These are phyloP conservation scores for Drosophila willistoni DNA, from an alignment of 1,140 invertebrate species.

Conservation along the genomic window DNA sequence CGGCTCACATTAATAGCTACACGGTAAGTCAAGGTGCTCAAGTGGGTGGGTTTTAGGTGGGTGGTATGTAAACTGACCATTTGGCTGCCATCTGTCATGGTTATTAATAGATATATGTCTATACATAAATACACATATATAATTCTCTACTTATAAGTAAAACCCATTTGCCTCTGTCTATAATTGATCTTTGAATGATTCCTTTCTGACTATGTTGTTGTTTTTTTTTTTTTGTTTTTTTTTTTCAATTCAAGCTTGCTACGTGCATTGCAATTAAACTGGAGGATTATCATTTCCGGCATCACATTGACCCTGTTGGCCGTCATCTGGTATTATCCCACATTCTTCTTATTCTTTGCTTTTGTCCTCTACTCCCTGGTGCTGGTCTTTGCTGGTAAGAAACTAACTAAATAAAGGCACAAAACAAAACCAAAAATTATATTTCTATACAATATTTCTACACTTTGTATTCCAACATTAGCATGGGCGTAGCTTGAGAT, in stretches of 20 bases:
- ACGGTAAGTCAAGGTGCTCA: constrained; percentile 43
- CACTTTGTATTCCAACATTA: background rate
- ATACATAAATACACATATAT: background rate
- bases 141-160: background rate
- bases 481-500: background rate
- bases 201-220: background rate
- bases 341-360: constrained; percentile 80
- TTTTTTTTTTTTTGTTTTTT: background rate
- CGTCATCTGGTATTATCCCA: constrained; percentile 82
- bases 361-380: constrained; percentile 79
- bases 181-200: background rate
- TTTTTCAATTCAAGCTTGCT: constrained; percentile 44
- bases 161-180: background rate
- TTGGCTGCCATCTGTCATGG: constrained; percentile 22
- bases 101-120: constrained; percentile 12
- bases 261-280: constrained; percentile 78
- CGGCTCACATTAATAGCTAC: constrained; percentile 59
- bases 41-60: constrained; percentile 10
- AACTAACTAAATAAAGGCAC: background rate
- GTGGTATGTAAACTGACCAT: constrained; percentile 24
- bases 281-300: constrained; percentile 76
- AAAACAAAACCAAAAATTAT: background rate
- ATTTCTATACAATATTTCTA: background rate
- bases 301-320: constrained; percentile 74
- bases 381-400: constrained; percentile 77